Evolutionary conservation across 2,797 vertebrate genomes (phyloP).

Genomic region (Bradypodion ventrale): DNA sequence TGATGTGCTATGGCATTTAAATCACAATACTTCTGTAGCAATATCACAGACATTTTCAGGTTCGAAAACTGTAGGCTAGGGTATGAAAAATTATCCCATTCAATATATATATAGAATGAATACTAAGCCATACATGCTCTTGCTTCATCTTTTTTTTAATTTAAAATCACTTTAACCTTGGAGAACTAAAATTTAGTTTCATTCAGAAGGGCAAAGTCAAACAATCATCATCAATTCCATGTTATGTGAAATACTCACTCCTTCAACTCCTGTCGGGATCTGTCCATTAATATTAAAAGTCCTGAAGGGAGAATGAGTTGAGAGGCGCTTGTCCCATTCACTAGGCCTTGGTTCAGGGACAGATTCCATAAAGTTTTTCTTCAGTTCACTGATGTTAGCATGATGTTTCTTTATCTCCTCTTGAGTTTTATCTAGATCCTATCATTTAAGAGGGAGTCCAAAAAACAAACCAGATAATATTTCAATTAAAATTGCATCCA

Average conservation of each 20-base stretch:
- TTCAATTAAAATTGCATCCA: background rate
- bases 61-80: background rate
- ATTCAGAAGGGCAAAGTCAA: background rate
- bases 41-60: background rate
- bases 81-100: background rate
- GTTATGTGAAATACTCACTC: constrained; percentile 81
- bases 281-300: constrained; percentile 91
- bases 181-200: background rate
- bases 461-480: constrained; percentile 34
- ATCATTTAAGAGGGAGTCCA: constrained; percentile 53
- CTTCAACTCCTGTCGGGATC: constrained; percentile 84
- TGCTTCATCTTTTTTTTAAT: background rate
- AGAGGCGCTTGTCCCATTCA: constrained; percentile 98
- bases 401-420: constrained; percentile 95
- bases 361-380: constrained; percentile 98
- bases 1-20: background rate
- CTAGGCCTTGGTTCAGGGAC: constrained; percentile 90
- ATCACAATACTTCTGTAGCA: background rate
- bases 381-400: constrained; percentile 95
- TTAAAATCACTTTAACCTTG: background rate
- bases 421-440: constrained; percentile 96
- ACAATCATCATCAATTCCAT: accelerated
- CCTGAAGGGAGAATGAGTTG: constrained; percentile 93
- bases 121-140: background rate
- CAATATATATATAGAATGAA: background rate